Conservation (phyloP, 2,113 vertebrate species). For the Erythrocercus mccallii region DNA sequence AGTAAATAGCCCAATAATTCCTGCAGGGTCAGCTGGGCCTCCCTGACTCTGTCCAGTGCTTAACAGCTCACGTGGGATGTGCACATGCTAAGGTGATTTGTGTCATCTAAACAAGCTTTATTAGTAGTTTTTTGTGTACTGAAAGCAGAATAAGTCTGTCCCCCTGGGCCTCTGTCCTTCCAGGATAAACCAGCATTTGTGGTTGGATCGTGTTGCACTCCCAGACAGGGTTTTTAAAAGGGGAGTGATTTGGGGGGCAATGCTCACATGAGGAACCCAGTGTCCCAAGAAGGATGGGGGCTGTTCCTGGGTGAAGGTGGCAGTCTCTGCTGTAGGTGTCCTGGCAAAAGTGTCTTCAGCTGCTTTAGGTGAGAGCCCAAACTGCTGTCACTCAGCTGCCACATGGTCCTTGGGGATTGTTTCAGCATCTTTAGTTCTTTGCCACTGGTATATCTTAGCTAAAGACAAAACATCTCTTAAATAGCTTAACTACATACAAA, state of each 20-base stretch:
- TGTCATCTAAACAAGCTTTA: neutral
- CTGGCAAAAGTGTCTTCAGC: neutral
- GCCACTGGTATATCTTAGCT: neutral
- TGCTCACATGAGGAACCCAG: neutral
- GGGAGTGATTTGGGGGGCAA: rapidly evolving
- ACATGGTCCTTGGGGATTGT: rapidly evolving
- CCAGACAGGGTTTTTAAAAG: neutral
- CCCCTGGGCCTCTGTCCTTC: neutral
- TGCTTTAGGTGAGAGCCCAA: neutral
- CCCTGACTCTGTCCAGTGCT: neutral
- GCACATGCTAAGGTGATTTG: rapidly evolving
- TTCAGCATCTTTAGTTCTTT: neutral
- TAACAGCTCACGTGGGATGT: neutral
- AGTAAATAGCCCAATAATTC: neutral
- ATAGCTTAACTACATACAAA: neutral
- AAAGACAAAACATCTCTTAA: neutral
- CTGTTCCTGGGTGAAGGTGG: neutral
- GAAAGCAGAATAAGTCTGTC: neutral
- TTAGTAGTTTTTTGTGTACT: neutral
- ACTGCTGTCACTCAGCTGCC: neutral
- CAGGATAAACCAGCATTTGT: neutral
- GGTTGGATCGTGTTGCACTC: rapidly evolving
- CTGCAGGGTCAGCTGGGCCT: neutral
- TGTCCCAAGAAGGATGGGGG: neutral
- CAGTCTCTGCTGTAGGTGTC: neutral